Conservation (phyloP, 2,888 invertebrate species). For the Trichopria drosophilae region DNA sequence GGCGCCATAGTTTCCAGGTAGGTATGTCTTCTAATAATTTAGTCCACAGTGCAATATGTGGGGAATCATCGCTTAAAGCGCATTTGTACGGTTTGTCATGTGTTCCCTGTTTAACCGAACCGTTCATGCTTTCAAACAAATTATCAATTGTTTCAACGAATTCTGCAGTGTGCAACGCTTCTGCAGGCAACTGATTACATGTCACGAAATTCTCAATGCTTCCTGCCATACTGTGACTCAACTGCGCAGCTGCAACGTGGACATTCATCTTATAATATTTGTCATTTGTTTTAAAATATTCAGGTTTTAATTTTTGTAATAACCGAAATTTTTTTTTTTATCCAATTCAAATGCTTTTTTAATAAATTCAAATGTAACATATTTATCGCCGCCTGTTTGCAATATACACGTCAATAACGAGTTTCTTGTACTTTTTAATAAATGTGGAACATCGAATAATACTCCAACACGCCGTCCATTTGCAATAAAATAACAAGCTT, state of each 20-base stretch:
- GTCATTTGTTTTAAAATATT: background rate
- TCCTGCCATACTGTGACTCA: constrained; percentile 2
- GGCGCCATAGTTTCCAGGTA: background rate
- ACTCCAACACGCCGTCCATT: constrained; percentile 14
- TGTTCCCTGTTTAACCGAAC: background rate
- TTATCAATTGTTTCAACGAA: constrained; percentile 5
- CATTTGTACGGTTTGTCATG: constrained; percentile 2
- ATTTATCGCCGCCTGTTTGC: background rate
- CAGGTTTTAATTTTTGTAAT: constrained; percentile 3
- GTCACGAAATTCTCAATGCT: constrained; percentile 3
- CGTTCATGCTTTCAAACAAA: constrained; percentile 7
- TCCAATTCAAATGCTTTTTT: constrained; percentile 3
- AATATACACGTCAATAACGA: constrained; percentile 1
- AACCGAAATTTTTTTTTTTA: background rate
- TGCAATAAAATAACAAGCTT: constrained; percentile 29
- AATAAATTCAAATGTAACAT: constrained; percentile 2
- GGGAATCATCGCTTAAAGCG: background rate
- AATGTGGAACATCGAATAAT: background rate
- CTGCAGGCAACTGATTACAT: background rate
- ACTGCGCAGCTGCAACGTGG: background rate
- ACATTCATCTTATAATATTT: background rate
- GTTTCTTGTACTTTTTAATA: constrained; percentile 1
- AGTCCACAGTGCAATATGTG: background rate
- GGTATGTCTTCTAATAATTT: background rate
- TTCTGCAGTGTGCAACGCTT: constrained; percentile 1